Evolutionary conservation across 2,113 vertebrate genomes (phyloP).

Genomic region (Penelope pileata): DNA sequence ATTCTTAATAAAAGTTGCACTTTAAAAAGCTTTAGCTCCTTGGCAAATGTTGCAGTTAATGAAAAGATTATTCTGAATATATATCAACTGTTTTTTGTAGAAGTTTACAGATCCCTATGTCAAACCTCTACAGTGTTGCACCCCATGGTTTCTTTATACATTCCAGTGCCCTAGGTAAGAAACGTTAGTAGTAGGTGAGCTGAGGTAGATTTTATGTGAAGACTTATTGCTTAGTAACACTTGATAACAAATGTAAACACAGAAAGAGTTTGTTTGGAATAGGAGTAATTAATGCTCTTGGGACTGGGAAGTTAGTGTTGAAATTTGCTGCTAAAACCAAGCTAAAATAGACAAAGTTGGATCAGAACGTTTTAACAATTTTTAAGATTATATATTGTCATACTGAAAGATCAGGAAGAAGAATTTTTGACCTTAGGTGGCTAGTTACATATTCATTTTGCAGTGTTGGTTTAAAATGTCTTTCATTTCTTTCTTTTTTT

Average conservation of each 20-base stretch:
- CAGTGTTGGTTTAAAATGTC: background rate
- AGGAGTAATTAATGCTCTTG: background rate
- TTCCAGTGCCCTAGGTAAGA: background rate
- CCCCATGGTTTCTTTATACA: background rate
- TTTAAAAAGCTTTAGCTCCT: background rate
- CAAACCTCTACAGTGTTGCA: background rate
- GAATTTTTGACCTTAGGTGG: background rate
- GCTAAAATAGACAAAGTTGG: background rate
- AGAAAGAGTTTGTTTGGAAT: background rate
- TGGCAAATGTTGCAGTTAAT: background rate
- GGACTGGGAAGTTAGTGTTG: background rate
- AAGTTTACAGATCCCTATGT: background rate
- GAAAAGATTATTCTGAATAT: background rate
- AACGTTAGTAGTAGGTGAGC: background rate
- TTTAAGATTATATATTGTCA: background rate
- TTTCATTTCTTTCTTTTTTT: background rate
- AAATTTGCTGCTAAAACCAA: background rate
- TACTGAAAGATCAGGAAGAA: background rate
- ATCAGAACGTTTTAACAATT: background rate
- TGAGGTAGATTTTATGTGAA: background rate
- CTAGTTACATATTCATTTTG: background rate
- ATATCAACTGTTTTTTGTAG: background rate
- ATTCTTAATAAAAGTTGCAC: background rate
- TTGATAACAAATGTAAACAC: background rate
- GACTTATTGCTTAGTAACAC: background rate